phyloP scores from a whole-genome alignment of 2,797 vertebrate genomes.

The Crypturellus tataupa region DNA sequence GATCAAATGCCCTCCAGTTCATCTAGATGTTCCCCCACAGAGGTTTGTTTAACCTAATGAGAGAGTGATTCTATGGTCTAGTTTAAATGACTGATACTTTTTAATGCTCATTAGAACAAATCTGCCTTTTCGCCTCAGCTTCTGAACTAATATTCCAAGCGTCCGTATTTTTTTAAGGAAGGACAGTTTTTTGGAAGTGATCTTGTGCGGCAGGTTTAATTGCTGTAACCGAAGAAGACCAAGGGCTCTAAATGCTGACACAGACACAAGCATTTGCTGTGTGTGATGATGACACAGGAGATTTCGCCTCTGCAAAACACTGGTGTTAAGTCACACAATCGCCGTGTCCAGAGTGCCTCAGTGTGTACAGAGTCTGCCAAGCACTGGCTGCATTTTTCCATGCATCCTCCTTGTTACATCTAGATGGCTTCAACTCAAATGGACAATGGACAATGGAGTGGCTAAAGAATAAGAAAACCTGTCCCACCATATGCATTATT shows the following conservation, averaged over 20 bases:
- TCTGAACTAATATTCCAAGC: background rate
- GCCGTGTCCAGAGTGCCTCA: background rate
- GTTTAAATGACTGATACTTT: background rate
- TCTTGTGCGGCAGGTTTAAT: background rate
- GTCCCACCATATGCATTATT: accelerated
- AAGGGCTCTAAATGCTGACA: background rate
- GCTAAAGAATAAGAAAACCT: background rate
- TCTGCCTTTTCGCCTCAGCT: background rate
- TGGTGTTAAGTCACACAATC: accelerated
- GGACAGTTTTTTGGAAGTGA: background rate
- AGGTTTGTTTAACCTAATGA: background rate
- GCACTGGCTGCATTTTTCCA: background rate
- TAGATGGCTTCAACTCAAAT: background rate
- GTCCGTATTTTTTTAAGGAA: background rate
- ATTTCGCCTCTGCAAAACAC: background rate
- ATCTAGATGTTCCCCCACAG: background rate
- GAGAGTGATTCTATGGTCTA: background rate
- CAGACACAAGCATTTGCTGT: background rate
- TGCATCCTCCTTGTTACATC: background rate
- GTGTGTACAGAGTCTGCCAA: background rate
- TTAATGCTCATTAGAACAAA: background rate
- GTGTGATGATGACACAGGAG: background rate
- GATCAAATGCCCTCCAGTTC: background rate
- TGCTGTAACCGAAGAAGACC: background rate
- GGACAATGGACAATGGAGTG: background rate